Base-by-base conservation (phyloP, 2,113 vertebrate genomes). In the Trogon surrucura region DNA sequence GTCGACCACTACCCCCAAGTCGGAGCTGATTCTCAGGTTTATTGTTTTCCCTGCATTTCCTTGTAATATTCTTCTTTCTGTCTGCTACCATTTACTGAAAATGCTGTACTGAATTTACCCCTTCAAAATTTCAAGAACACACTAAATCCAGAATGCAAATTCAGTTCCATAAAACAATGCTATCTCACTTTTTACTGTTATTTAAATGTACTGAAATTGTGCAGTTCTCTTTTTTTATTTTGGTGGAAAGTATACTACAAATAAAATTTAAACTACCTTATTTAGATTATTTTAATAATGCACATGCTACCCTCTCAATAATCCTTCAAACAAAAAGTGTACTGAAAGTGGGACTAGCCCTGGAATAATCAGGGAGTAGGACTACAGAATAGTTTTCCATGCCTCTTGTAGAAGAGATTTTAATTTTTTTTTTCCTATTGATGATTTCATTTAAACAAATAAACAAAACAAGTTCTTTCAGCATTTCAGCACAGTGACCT, bases 231-330 rank as follows among this genome's bases (percentile, higher is more conserved):
- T 91, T 67, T 67, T 93, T 95, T 92, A 90, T 95, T 91, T 70
- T 89, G 50, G 20, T 96, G 48, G 41, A 64, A 88, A 19, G 1
- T 91, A 51, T 88, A 81, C 60, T 88, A 95, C 90, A 96, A 96
- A 95, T 97, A 80, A 91, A 93, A 95, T 75, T 25, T 95, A 97
- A 94, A 96, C 95, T 94, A 83, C 62, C 34, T 91, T 82, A 92
- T 89, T 90, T 80, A 94, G 29, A 58, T 81, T 95, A 93, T 96
- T 96, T 97, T 88, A 95, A 70, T 96, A 95, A 89, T 81, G 64
- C 86, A 93, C n/a, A 96, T 94, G 64, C 44, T 45, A 87, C 32
- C 96, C 89, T 89, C 67, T 87, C 61, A 25, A 74, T 54, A 53
- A 96, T 50, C 20, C 77, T 94, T 93, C 75, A 96, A 97, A 88